Evolutionary conservation across 2,113 vertebrate species (phyloP).

Genomic region (Hyperopisus bebe): DNA sequence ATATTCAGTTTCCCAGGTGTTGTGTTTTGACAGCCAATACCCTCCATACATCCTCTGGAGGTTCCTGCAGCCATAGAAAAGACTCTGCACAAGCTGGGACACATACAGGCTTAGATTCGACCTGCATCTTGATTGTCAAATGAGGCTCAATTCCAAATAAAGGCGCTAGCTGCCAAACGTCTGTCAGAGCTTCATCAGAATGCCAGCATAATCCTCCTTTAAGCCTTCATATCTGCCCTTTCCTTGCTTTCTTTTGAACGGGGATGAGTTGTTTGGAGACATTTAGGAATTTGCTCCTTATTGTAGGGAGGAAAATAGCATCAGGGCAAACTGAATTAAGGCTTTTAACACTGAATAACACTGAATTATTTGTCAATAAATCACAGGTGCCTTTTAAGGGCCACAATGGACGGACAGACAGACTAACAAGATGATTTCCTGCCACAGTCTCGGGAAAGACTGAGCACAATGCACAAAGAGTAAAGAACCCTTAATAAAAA

Average conservation of each 20-base stretch:
- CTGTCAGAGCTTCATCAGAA: conserved; percentile 19
- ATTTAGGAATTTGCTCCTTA: not conserved
- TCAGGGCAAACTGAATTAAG: not conserved
- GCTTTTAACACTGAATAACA: no score
- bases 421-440: not conserved
- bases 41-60: conserved; percentile 2
- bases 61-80: not conserved
- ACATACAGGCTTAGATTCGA: conserved; percentile 34
- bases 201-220: not conserved
- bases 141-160: conserved; percentile 21
- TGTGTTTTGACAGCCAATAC: conserved; percentile 47
- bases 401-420: not conserved
- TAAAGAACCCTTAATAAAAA: not conserved
- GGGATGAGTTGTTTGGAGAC: not conserved
- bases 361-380: not conserved
- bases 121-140: conserved; percentile 28
- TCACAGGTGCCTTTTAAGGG: no score
- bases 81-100: conserved; percentile 47
- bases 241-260: not conserved
- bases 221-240: not conserved
- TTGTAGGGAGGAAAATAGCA: not conserved
- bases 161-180: conserved; percentile 22
- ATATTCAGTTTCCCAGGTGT: conserved; percentile 44
- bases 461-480: not conserved
- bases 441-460: not conserved